These are phyloP conservation scores for Esox niger DNA, from an alignment of 2,113 vertebrate species.

Conservation along the genomic window DNA sequence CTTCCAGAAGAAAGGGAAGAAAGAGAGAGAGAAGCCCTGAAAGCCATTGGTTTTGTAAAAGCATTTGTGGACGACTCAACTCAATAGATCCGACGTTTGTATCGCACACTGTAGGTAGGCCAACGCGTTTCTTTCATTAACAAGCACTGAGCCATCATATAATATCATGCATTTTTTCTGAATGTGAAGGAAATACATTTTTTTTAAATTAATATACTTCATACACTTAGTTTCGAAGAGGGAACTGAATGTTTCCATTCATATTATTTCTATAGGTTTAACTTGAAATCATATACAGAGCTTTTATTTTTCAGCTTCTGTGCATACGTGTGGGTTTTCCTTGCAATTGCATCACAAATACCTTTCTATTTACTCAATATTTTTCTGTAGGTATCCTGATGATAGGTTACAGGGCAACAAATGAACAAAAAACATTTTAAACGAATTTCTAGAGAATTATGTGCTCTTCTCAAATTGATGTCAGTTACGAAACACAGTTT, in stretches of 20 bases:
- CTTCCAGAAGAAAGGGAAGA: conserved; percentile 33
- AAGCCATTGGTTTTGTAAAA: conserved; percentile 49
- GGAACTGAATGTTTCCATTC: neutral
- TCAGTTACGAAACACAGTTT: conserved; percentile 27
- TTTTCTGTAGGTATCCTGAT: neutral
- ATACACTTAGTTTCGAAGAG: neutral
- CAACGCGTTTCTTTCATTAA: conserved; percentile 28
- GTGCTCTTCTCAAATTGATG: conserved; percentile 6
- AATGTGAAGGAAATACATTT: conserved; percentile 17
- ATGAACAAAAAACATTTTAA: conserved; percentile 6
- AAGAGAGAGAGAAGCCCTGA: conserved; percentile 31
- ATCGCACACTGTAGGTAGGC: conserved; percentile 45
- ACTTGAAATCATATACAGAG: neutral
- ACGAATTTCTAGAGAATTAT: neutral
- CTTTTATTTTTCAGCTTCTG: neutral
- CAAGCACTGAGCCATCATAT: conserved; percentile 33
- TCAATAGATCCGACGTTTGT: conserved; percentile 45
- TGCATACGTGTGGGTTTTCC: neutral
- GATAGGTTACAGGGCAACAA: neutral
- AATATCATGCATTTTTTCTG: conserved; percentile 27
- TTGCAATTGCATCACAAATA: neutral
- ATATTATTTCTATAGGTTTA: neutral
- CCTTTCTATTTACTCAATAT: neutral
- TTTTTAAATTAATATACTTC: neutral
- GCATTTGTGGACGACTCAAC: conserved; percentile 40